These are phyloP conservation scores for Malurus elegans DNA, from an alignment of 2,113 vertebrate species.

Conservation along the genomic window DNA sequence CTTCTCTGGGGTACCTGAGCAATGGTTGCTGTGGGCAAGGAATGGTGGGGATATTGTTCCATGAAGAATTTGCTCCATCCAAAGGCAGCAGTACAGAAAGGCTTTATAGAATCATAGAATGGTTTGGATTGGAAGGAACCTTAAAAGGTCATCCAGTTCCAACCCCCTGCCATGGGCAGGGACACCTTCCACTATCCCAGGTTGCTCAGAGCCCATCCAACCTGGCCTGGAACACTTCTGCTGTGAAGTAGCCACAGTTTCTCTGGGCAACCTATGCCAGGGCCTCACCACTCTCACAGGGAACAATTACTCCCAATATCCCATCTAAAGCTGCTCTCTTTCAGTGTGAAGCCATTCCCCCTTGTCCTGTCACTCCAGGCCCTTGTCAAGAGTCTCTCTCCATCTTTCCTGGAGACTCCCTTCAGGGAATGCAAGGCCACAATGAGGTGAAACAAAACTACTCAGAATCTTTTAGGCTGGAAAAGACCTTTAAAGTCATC, in stretches of 20 bases:
- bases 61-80: neutral
- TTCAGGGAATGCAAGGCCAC: neutral
- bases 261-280: neutral
- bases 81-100: neutral
- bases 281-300: neutral
- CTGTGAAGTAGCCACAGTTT: neutral
- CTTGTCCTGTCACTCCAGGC: neutral
- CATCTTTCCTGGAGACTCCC: neutral
- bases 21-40: neutral
- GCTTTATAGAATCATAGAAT: neutral
- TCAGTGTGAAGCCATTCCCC: neutral
- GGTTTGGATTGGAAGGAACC: neutral
- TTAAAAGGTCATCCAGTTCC: neutral
- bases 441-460: neutral
- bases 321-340: accelerated
- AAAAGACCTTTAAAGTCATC: neutral
- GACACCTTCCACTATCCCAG: neutral
- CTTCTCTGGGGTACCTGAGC: neutral
- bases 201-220: neutral
- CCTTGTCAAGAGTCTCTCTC: neutral
- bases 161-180: neutral
- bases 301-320: accelerated
- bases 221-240: neutral
- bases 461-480: neutral
- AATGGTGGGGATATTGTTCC: neutral